These are phyloP conservation scores for Lepilemur septentrionalis DNA, from an alignment of 2,797 vertebrate genomes.

Conservation along the genomic window DNA sequence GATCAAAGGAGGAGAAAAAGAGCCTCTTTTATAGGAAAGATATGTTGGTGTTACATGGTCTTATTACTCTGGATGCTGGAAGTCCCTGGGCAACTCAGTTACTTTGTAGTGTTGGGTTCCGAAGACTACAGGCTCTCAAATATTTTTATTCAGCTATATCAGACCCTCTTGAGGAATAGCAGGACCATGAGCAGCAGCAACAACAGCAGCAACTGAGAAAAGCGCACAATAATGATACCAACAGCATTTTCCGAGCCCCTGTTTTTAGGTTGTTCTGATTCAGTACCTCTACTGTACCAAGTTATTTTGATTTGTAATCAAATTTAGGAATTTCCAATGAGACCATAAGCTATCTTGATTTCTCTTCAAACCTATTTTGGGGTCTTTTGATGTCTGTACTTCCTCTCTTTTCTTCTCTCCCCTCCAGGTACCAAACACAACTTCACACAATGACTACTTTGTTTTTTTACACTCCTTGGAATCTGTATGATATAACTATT, in stretches of 20 bases:
- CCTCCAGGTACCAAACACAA: neutral
- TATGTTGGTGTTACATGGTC: neutral
- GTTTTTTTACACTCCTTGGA: neutral
- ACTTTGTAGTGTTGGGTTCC: neutral
- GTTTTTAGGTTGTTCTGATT: neutral
- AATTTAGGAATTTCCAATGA: neutral
- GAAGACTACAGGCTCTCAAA: neutral
- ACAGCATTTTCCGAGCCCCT: neutral
- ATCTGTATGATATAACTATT: neutral
- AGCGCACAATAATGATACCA: too few species aligned
- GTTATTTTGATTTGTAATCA: neutral
- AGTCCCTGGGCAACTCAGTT: neutral
- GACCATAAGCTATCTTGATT: neutral
- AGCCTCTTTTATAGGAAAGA: neutral
- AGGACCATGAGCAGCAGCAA: neutral
- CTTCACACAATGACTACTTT: neutral
- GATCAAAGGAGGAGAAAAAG: conserved; percentile 62
- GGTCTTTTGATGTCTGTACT: neutral
- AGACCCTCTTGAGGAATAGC: neutral
- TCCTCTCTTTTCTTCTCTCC: neutral
- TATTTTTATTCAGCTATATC: neutral
- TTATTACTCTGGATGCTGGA: neutral
- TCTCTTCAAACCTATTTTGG: neutral
- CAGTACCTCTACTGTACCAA: neutral
- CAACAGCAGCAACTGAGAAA: neutral